These are phyloP conservation scores for Pica pica DNA, from an alignment of 2,113 vertebrate genomes.

Conservation along the genomic window DNA sequence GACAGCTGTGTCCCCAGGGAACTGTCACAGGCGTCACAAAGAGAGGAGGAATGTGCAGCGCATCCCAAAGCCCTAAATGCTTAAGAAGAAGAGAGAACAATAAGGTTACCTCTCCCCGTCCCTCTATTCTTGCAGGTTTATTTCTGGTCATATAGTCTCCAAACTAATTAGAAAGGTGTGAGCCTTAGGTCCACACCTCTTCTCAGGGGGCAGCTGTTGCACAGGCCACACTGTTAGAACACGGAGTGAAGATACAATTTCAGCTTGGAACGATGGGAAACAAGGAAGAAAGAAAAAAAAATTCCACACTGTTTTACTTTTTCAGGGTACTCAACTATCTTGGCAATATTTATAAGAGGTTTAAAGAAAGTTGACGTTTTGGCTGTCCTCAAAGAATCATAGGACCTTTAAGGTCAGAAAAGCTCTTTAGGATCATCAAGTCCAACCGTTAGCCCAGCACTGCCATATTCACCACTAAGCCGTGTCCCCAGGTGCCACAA, in stretches of 20 bases:
- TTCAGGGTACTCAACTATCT: background rate
- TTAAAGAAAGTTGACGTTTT: background rate
- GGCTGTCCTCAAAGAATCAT: background rate
- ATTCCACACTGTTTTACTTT: rapidly evolving
- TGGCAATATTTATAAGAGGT: background rate
- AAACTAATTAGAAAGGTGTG: background rate
- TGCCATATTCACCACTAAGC: background rate
- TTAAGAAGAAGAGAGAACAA: background rate
- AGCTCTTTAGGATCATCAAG: background rate
- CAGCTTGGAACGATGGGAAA: background rate
- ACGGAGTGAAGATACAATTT: background rate
- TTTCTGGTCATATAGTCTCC: background rate
- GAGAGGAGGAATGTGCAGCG: rapidly evolving
- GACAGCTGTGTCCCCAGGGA: background rate
- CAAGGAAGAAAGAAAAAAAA: background rate
- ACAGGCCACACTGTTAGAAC: background rate
- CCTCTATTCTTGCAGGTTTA: background rate
- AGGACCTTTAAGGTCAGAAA: background rate
- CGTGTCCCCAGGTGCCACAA: background rate
- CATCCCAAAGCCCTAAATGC: background rate
- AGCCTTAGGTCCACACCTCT: background rate
- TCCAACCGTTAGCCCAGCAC: background rate
- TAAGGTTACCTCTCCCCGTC: rapidly evolving
- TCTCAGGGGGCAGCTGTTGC: background rate
- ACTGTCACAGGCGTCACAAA: background rate